Evolutionary conservation across 2,797 vertebrate genomes (phyloP), one percentile per base, ranked within the genome.

Genomic region (Lindbergichthys nudifrons): DNA sequence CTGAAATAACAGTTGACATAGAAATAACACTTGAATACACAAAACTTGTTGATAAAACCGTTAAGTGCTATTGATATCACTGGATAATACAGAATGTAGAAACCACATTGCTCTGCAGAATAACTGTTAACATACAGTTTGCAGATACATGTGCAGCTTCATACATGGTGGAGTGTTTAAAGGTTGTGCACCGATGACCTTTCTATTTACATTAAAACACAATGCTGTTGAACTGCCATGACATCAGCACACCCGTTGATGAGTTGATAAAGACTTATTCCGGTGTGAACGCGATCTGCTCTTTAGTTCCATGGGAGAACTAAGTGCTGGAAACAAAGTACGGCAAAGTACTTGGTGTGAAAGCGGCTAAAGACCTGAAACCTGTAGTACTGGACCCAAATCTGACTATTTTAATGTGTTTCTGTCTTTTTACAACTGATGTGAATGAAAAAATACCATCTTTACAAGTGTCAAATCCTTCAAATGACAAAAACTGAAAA

Each of bases 391-490:
- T 65, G 60, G 70, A 80, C 41, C 12, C 64, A 62, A 59, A 69
- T 10, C 54, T 53, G 19, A 16, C 19, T 50, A 58, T 12, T 74
- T 61, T 9, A 26, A 50, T 73, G 58, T 0, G 43, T 32, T 59
- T 52, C 36, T 76, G 19, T 58, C 10, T 51, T 52, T 52, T 16
- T 70, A 73, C 21, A 72, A 78, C 18, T 46, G 51, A 75, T 60
- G 65, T 46, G 70, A 76, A 71, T 62, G 46, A 72, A 70, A 19
- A 43, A 52, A 61, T 53, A 54, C 69, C 54, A 50, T 75, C 39
- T 80, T 73, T 51, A n/a, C 32, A 57, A 61, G 53, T 65, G 76
- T 70, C 54, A 88, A 84, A 87, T 89, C 90, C 91, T 93, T 91
- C 88, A 90, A 84, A 89, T 67, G 75, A 70, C 46, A 81, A 75